These are phyloP conservation scores for Callopanchax toddi DNA, from an alignment of 2,113 vertebrate species.

Conservation along the genomic window DNA sequence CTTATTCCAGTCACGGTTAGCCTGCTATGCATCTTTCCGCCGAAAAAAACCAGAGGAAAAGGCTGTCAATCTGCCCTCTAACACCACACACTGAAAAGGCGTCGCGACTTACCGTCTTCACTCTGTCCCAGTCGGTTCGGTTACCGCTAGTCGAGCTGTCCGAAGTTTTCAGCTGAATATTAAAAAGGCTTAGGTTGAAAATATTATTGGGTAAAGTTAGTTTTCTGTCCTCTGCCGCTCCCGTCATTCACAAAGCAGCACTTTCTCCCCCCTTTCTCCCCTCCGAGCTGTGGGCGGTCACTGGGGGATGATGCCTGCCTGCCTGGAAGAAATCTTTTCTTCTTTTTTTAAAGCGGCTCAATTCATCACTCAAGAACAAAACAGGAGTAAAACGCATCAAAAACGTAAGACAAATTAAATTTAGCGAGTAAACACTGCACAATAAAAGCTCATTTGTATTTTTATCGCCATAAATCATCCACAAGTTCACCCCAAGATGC, in stretches of 20 bases:
- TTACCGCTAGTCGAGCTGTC: constrained; percentile 11
- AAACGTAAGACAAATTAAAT: too few species aligned
- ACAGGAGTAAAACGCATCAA: not conserved
- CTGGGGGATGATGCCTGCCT: constrained; percentile 63
- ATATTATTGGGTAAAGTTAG: constrained; percentile 54
- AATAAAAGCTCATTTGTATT: too few species aligned
- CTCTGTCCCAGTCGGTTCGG: constrained; percentile 8
- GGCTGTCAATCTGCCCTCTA: constrained; percentile 49
- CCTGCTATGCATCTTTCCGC: constrained; percentile 65
- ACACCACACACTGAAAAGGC: constrained; percentile 17
- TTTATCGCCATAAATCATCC: not conserved
- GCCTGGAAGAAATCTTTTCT: constrained; percentile 13
- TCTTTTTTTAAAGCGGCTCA: not conserved
- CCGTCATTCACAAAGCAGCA: constrained; percentile 79
- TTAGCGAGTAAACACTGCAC: too few species aligned
- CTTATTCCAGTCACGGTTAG: constrained; percentile 74
- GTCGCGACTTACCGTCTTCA: constrained; percentile 49
- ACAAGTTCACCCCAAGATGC: not conserved
- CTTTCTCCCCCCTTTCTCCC: constrained; percentile 58
- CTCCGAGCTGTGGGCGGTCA: constrained; percentile 70
- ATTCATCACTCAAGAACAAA: constrained; percentile 27
- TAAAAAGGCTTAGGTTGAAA: constrained; percentile 3
- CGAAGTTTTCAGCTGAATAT: not conserved
- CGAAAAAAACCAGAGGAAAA: constrained; percentile 16
- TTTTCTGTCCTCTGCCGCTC: constrained; percentile 65